Percentiles rank a stretch among this genome's conserved stretches.
Evolutionary conservation across 1,140 invertebrate species (phyloP).

Genomic region (Drosophila melanogaster): Release_6_plus_ISO1_MT NT_037436.4:17481501-17482000

Average conservation of each 20-base stretch:
- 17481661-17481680: constrained; percentile 14
- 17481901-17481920: constrained; percentile 13
- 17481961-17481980: constrained; percentile 81
- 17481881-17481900: constrained; percentile 29
- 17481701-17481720: constrained; percentile 13
- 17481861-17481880: constrained; percentile 64
- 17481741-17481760: constrained; percentile 4
- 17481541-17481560: constrained; percentile 73
- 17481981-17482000: constrained; percentile 75
- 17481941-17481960: constrained; percentile 78
- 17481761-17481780: constrained; percentile 2
- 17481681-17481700: constrained; percentile 53
- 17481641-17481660: constrained; percentile 18
- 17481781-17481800: constrained; percentile 14
- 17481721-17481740: constrained; percentile 6
- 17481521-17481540: constrained; percentile 32
- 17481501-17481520: constrained; percentile 7
- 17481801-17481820: constrained; percentile 1
- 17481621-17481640: constrained; percentile 20
- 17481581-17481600: constrained; percentile 76
- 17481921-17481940: constrained; percentile 45
- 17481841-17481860: constrained; percentile 25
- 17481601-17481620: constrained; percentile 26
- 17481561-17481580: constrained; percentile 51
- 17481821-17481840: constrained; percentile 23